Base-by-base conservation (phyloP, 1,140 invertebrate species). In the Drosophila navojoa region DNA sequence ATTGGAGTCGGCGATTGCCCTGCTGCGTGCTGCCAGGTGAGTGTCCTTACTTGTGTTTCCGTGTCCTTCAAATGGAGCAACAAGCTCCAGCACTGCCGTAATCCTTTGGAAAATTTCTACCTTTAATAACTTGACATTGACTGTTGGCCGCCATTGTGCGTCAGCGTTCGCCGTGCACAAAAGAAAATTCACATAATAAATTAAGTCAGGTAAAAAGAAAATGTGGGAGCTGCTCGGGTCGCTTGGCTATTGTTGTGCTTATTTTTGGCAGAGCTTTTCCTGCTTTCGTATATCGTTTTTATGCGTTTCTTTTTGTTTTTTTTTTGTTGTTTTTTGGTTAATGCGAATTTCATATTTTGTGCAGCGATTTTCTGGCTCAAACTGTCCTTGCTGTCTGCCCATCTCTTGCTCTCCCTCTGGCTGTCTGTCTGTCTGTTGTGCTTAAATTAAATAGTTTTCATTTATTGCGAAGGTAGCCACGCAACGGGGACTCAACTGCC, bases 21-120 rank as follows among this genome's bases (percentile, higher is more conserved):
- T 98, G 44, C 93, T 98, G 61, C 94, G 97, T 77, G 95, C 97
- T 52, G 95, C 97, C 42, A 96, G 97, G 96, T 98, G 93, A 93
- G 93, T 81, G 32, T 55, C 45, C 16, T 16, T 38, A 10, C 13
- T 11, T 40, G 2, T 13, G 47, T 49, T 3, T 25, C 7, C 13
- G 15, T 45, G 42, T 45, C 35, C 47, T 40, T 68, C 13, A 64
- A 74, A 64, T 70, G 74, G 54, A 63, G 71, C 64, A 77, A 75
- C 64, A 70, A 70, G 64, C 70, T 74, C 71, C 64, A 70, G 54
- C 70, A 54, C 70, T 50, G 74, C 44, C 52, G 68, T 61, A 77
- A 84, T 79, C 76, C 84, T 71, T 71, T 84, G 79, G 70, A 59
- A 71, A 84, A 71, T 61, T 38, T 52, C 53, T 40, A 44, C 66